phyloP scores from a whole-genome alignment of 2,113 vertebrate species.

The Lethenteron camtschaticum region DNA sequence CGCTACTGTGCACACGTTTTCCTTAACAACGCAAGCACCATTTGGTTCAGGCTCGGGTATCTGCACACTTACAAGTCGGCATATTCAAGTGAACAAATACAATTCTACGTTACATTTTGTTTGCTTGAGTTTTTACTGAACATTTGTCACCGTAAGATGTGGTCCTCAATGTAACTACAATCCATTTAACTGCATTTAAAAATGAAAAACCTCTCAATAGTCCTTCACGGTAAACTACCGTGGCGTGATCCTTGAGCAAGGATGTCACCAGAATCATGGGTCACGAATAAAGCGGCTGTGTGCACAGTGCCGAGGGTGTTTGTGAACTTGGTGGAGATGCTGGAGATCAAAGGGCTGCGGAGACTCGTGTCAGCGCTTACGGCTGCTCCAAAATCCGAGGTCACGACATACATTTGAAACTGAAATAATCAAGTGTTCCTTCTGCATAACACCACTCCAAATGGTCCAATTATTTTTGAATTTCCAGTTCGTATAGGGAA shows the following conservation, averaged over 20 bases:
- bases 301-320: slow-evolving; percentile 47
- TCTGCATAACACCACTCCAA: no score
- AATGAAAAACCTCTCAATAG: not conserved
- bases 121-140: not conserved
- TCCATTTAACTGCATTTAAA: not conserved
- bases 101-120: no score
- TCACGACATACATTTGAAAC: no score
- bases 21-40: no score
- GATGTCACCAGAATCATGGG: slow-evolving; percentile 11
- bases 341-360: slow-evolving; percentile 38
- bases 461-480: no score
- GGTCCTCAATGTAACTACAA: not conserved
- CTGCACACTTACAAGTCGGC: no score
- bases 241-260: not conserved
- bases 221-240: not conserved
- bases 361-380: slow-evolving; percentile 13
- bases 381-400: no score
- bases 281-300: slow-evolving; percentile 9
- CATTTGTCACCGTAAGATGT: not conserved
- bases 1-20: no score
- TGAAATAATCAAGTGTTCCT: no score
- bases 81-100: no score
- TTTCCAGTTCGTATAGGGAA: no score
- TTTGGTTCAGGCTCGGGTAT: no score
- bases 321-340: slow-evolving; percentile 44